phyloP scores from a whole-genome alignment of 1,140 invertebrate species.

The Pseudomyrmex flavicornis region DNA sequence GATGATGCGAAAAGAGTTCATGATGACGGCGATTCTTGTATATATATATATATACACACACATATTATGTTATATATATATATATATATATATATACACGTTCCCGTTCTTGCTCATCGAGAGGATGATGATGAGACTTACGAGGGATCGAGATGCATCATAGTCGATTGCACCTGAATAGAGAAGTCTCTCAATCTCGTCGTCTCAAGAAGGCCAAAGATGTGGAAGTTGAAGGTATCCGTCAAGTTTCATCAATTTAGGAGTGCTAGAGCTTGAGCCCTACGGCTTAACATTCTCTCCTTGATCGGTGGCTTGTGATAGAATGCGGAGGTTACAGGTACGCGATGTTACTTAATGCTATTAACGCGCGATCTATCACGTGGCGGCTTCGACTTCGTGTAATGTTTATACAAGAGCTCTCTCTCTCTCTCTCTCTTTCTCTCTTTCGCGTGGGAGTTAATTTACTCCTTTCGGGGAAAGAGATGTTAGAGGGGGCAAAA shows the following conservation, averaged over 20 bases:
- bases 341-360: not conserved
- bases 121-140: not conserved
- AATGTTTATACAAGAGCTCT: not conserved
- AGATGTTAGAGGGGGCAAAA: too few relatives aligned
- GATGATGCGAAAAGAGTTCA: too few relatives aligned
- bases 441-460: not conserved
- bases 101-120: slow-evolving; percentile 4
- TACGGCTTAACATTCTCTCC: slow-evolving; percentile 16
- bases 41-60: too few relatives aligned
- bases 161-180: slow-evolving; percentile 36
- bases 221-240: slow-evolving; percentile 30
- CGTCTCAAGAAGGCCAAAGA: slow-evolving; percentile 8
- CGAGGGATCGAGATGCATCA: slow-evolving; percentile 20
- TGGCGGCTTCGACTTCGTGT: not conserved
- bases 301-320: slow-evolving; percentile 14
- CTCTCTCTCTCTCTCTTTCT: too few relatives aligned
- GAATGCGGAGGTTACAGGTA: not conserved
- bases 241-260: slow-evolving; percentile 49
- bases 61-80: too few relatives aligned
- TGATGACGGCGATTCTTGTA: too few relatives aligned
- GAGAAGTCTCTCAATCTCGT: slow-evolving; percentile 10
- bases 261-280: not conserved
- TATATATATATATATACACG: not conserved
- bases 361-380: slow-evolving; percentile 6
- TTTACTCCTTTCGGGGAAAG: not conserved